Percentiles rank a stretch among this genome's conserved stretches.
These are phyloP conservation scores for Drosophila multiciliata DNA, from an alignment of 2,888 invertebrate species.

Conservation along the genomic window DNA sequence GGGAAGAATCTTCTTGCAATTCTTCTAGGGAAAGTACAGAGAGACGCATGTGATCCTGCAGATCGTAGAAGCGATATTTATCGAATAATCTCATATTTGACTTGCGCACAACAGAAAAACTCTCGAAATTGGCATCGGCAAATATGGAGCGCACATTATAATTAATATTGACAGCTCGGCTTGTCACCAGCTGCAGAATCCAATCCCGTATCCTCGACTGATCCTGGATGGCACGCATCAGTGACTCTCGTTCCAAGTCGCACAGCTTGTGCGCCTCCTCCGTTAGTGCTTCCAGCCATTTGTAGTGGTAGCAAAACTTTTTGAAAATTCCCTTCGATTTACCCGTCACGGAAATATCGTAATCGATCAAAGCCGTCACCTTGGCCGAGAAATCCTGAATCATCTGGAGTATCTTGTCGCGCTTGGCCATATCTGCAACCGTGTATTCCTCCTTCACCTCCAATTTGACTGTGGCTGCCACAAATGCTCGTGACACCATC, in stretches of 20 bases:
- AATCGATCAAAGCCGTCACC: conserved; percentile 73
- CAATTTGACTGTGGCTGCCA: conserved; percentile 27
- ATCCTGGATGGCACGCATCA: conserved; percentile 70
- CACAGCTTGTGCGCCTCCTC: conserved; percentile 72
- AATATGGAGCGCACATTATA: conserved; percentile 77
- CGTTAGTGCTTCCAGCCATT: conserved; percentile 69
- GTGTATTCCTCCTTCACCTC: conserved; percentile 64
- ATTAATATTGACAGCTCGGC: conserved; percentile 60
- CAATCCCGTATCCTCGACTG: conserved; percentile 78
- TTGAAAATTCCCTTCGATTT: conserved; percentile 71
- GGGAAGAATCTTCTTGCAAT: conserved; percentile 12
- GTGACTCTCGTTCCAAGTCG: conserved; percentile 63
- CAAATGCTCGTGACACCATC: conserved; percentile 18
- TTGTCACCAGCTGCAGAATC: conserved; percentile 64
- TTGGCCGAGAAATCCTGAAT: conserved; percentile 54
- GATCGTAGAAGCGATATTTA: conserved; percentile 78
- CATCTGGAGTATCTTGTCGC: conserved; percentile 44
- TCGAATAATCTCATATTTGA: conserved; percentile 55
- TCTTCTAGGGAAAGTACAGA: conserved; percentile 55
- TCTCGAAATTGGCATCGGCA: conserved; percentile 75
- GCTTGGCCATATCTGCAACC: conserved; percentile 46
- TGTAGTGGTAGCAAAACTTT: conserved; percentile 78
- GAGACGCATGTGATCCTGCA: conserved; percentile 64
- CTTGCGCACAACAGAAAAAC: conserved; percentile 64
- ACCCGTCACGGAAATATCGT: conserved; percentile 80